Evolutionary conservation across 2,888 invertebrate species (phyloP).

Genomic region (Myopa testacea): DNA sequence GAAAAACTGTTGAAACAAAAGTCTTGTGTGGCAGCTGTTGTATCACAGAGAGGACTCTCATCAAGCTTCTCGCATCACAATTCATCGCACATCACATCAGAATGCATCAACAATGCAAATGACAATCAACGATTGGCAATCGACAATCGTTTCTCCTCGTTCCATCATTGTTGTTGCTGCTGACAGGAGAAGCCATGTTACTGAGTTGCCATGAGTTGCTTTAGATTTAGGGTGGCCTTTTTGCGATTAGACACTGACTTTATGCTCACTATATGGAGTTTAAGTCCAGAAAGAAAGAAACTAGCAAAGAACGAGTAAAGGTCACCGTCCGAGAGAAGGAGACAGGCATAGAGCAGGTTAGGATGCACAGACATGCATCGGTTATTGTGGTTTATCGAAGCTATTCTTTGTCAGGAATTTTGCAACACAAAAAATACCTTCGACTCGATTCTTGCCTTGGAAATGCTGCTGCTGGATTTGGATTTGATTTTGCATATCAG

Average conservation of each 20-base stretch:
- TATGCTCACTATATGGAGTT: neutral
- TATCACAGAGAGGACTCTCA: too few species aligned
- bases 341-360: too few species aligned
- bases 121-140: conserved; percentile 5
- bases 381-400: too few species aligned
- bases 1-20: neutral
- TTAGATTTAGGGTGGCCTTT: conserved; percentile 23
- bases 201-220: neutral
- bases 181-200: neutral
- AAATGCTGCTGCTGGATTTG: neutral
- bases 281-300: neutral
- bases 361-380: too few species aligned
- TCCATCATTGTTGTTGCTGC: conserved; percentile 9
- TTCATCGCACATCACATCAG: neutral
- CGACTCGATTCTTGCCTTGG: neutral
- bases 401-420: neutral
- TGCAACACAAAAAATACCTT: neutral
- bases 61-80: neutral
- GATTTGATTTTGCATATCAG: conserved; percentile 35
- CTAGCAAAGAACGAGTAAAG: neutral
- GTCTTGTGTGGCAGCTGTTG: neutral
- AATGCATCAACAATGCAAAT: conserved; percentile 1
- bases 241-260: conserved; percentile 8
- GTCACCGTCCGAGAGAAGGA: neutral
- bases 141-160: neutral